phyloP scores from a whole-genome alignment of 2,888 invertebrate genomes.

The Himalopsyche tibetana region DNA sequence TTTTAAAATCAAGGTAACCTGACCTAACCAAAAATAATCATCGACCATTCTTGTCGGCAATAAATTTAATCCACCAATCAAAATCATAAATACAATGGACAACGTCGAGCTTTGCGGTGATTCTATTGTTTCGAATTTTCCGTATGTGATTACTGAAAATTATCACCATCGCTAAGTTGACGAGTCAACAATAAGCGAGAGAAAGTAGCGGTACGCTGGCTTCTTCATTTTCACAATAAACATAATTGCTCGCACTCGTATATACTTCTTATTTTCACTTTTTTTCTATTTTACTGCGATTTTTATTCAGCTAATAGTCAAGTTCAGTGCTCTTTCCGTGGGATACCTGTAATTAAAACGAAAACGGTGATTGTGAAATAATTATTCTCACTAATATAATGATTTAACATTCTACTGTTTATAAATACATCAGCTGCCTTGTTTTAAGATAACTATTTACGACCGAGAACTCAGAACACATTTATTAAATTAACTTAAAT shows the following conservation, averaged over 20 bases:
- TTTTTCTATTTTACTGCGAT: background rate
- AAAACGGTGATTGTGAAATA: constrained; percentile 12
- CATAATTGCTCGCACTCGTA: constrained; percentile 4
- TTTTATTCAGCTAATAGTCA: background rate
- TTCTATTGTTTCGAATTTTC: too few species aligned
- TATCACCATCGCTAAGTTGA: background rate
- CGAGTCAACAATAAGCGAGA: background rate
- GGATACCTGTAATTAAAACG: constrained; percentile 32
- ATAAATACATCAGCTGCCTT: too few species aligned
- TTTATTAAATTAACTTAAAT: too few species aligned
- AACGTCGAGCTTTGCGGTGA: too few species aligned
- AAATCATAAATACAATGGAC: too few species aligned
- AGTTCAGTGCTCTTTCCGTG: constrained; percentile 6
- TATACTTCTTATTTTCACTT: constrained; percentile 6
- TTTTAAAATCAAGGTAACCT: too few species aligned
- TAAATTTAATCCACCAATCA: too few species aligned
- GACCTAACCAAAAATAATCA: too few species aligned
- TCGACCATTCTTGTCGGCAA: too few species aligned
- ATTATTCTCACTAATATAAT: background rate
- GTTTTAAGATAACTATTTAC: too few species aligned
- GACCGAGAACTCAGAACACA: too few species aligned
- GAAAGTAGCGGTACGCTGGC: constrained; percentile 13
- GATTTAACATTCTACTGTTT: constrained; percentile 13
- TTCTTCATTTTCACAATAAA: constrained; percentile 10
- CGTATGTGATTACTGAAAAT: constrained; percentile 13